Evolutionary conservation across 2,888 invertebrate species (phyloP).

Genomic region (Drosophila engyochracea): DNA sequence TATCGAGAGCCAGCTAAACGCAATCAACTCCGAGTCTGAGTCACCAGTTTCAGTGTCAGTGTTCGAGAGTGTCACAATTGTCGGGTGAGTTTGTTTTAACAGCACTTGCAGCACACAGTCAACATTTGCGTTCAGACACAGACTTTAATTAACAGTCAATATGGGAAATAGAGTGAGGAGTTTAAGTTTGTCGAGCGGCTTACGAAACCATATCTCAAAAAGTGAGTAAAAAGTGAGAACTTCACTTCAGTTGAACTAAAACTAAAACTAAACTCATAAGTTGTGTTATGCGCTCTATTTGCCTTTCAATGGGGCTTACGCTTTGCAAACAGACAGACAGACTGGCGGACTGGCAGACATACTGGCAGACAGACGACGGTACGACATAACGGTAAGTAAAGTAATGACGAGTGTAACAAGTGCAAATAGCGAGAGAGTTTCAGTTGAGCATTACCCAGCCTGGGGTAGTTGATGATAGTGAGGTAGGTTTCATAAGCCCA

Average conservation of each 20-base stretch:
- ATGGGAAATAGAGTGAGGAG: conserved; percentile 12
- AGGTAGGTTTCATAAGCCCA: neutral
- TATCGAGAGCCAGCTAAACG: conserved; percentile 34
- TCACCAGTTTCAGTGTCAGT: neutral
- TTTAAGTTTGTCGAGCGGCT: conserved; percentile 18
- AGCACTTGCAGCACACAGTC: conserved; percentile 47
- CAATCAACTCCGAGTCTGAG: conserved; percentile 1
- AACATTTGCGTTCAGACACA: conserved; percentile 52
- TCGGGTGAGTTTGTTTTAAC: conserved; percentile 38
- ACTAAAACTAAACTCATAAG: conserved; percentile 5
- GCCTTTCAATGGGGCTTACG: conserved; percentile 16
- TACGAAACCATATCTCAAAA: conserved; percentile 43
- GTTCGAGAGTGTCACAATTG: conserved; percentile 28
- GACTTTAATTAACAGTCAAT: conserved; percentile 71
- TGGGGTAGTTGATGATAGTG: neutral
- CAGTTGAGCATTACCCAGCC: neutral
- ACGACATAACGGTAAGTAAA: conserved; percentile 10
- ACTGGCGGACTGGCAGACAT: neutral
- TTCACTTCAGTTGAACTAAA: neutral
- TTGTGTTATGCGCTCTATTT: conserved; percentile 6
- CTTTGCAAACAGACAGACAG: conserved; percentile 20
- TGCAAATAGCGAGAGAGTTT: conserved; percentile 17
- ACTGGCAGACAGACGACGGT: neutral
- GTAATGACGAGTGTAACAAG: neutral
- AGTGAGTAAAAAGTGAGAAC: neutral